Evolutionary conservation across 2,888 invertebrate genomes (phyloP).

Genomic region (Ashinkailepas kermadecensis): DNA sequence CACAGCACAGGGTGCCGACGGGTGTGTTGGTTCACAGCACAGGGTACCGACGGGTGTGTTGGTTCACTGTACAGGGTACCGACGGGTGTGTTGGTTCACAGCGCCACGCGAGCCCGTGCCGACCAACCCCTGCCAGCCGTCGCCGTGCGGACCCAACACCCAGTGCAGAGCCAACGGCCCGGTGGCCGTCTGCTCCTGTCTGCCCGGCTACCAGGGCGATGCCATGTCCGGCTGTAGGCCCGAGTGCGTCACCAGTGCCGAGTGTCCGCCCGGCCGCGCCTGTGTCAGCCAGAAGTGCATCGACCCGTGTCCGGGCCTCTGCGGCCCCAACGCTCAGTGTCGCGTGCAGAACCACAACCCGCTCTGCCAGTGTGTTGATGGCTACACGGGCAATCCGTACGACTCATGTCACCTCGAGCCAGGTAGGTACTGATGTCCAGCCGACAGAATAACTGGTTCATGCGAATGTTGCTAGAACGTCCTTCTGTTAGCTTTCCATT

Average conservation of each 20-base stretch:
- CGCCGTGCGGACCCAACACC: slow-evolving; percentile 79
- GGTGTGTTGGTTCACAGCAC: too few species aligned
- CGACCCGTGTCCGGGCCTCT: slow-evolving; percentile 65
- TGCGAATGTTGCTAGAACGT: too few species aligned
- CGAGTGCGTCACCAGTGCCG: slow-evolving; percentile 73
- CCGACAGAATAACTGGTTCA: too few species aligned
- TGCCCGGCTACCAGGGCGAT: slow-evolving; percentile 65
- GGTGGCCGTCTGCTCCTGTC: slow-evolving; percentile 70
- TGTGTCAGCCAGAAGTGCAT: slow-evolving; percentile 62
- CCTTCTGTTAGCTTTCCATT: too few species aligned
- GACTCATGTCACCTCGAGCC: slow-evolving; percentile 51
- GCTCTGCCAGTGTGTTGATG: slow-evolving; percentile 63
- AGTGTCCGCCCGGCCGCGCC: slow-evolving; percentile 66
- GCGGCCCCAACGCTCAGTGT: slow-evolving; percentile 49
- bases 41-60: too few species aligned
- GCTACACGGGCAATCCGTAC: slow-evolving; percentile 67
- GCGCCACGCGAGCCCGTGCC: slow-evolving; percentile 23
- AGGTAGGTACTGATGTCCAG: slow-evolving; percentile 31
- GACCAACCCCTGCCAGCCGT: slow-evolving; percentile 64
- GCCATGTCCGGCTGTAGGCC: slow-evolving; percentile 65
- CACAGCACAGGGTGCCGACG: too few species aligned
- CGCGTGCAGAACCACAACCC: slow-evolving; percentile 66
- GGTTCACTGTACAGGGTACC: too few species aligned
- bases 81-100: neutral
- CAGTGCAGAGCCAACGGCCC: slow-evolving; percentile 47